Base-by-base conservation (phyloP, 1,140 invertebrate genomes). In the Choristoneura fumiferana region DNA sequence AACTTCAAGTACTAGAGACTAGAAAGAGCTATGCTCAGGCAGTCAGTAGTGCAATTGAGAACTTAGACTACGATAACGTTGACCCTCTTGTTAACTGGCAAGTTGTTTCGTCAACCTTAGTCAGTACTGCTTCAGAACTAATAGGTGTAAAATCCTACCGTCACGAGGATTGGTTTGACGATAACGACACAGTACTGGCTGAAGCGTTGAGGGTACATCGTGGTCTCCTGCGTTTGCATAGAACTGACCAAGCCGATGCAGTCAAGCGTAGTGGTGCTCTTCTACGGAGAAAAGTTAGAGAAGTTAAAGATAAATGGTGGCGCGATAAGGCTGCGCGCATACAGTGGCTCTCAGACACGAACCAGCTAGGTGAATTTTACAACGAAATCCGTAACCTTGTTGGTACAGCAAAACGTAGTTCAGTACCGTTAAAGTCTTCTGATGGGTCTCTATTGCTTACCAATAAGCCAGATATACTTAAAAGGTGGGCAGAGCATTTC, bases 161-260 rank as follows among this genome's bases (percentile, higher is more conserved):
- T 9, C 58, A 61, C 14, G 62, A 68, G 18, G 63, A 68, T 36
- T 68, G 68, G 67, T 70, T 67, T 56, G 62, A 69, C 54, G 62
- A 65, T 12, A 69, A 71, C 54, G 54, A 71, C 43, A 37, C 10
- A 33, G 36, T 57, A 12, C 29, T 71, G 0, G 38, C 12, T 4
- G 45, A 58, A 15, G 69, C 69, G 9, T 17, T 71, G 2, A 8
- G 17, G 4, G 56, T 64, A 49, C 68, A 66, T 33, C 49, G 60
- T 14, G 4, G 1, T 8, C 60, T 66, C 3, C 9, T 65, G 1
- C 57, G 54, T 5, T 40, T 57, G 22, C n/a, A 58, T 18, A 9
- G 35, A n/a, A n/a, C n/a, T n/a, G n/a, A n/a, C n/a, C n/a, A n/a
- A n/a, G n/a, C n/a, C n/a, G n/a, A n/a, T n/a, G 35, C 13, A 29